These are phyloP conservation scores for Aphyosemion australe DNA, from an alignment of 2,113 vertebrate species.

Conservation along the genomic window DNA sequence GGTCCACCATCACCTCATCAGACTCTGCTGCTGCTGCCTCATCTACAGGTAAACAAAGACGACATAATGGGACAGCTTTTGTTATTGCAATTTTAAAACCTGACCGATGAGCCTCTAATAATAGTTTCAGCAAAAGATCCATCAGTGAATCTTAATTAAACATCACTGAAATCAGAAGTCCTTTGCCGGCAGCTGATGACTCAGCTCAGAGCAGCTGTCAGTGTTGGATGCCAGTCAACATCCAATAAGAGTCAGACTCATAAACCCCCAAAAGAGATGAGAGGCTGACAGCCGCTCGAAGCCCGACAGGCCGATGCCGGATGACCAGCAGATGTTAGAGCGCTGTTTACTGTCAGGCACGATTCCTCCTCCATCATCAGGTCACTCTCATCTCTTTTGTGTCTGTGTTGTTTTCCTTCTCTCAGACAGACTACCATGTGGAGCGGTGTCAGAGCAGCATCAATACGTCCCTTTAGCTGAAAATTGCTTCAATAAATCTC, in stretches of 20 bases:
- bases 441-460: conserved; percentile 3
- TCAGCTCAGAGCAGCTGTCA: conserved; percentile 9
- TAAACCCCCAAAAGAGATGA: conserved; percentile 11
- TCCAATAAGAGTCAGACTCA: conserved; percentile 16
- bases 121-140: neutral
- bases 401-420: neutral
- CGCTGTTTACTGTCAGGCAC: conserved; percentile 12
- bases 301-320: neutral
- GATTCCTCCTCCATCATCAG: conserved; percentile 11
- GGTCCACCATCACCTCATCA: conserved; percentile 90
- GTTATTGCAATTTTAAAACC: too few species aligned
- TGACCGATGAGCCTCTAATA: conserved; percentile 8
- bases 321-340: conserved; percentile 18
- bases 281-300: conserved; percentile 22
- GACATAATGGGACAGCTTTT: neutral
- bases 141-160: neutral
- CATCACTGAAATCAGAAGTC: neutral
- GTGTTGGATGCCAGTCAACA: conserved; percentile 19
- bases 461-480: conserved; percentile 18
- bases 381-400: conserved; percentile 14
- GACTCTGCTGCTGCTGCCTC: conserved; percentile 66
- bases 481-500: conserved; percentile 43
- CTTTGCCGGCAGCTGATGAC: conserved; percentile 1
- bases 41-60: conserved; percentile 48
- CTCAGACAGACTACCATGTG: conserved; percentile 5